Conservation (phyloP, 2,113 vertebrate species). For the Catharus bicknelli region DNA sequence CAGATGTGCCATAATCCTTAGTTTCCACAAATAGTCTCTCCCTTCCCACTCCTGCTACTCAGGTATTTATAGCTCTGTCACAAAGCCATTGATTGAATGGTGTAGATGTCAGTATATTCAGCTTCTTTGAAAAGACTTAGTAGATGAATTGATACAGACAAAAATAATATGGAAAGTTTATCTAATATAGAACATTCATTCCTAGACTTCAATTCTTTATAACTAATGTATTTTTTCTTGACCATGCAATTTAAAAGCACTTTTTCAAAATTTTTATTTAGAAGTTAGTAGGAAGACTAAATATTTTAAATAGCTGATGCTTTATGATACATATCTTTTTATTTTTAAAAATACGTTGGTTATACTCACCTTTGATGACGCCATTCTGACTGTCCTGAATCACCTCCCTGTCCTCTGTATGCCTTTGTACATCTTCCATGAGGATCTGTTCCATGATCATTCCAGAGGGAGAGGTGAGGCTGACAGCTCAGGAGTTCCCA, state of each 20-base stretch:
- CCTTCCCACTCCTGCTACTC: not conserved
- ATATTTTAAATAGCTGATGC: not conserved
- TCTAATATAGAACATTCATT: not conserved
- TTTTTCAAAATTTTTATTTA: not conserved
- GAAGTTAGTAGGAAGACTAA: not conserved
- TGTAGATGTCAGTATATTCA: not conserved
- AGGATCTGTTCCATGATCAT: not conserved
- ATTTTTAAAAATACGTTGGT: not conserved
- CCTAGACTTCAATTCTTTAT: not conserved
- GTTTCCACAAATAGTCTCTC: not conserved
- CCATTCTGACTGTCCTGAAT: not conserved
- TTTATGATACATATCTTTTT: not conserved
- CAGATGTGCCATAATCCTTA: constrained; percentile 23
- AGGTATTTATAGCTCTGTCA: constrained; percentile 14
- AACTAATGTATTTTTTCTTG: not conserved
- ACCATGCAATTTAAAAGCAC: rapidly evolving
- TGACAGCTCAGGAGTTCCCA: not conserved
- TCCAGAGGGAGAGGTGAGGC: not conserved
- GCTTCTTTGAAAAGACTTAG: not conserved
- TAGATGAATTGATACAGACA: not conserved
- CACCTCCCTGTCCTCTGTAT: too few species aligned
- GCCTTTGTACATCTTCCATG: not conserved
- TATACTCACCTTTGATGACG: not conserved
- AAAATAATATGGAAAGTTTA: not conserved
- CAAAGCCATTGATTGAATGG: not conserved